phyloP scores from a whole-genome alignment of 1,140 invertebrate species.

The Alviniconcha marisindica region DNA sequence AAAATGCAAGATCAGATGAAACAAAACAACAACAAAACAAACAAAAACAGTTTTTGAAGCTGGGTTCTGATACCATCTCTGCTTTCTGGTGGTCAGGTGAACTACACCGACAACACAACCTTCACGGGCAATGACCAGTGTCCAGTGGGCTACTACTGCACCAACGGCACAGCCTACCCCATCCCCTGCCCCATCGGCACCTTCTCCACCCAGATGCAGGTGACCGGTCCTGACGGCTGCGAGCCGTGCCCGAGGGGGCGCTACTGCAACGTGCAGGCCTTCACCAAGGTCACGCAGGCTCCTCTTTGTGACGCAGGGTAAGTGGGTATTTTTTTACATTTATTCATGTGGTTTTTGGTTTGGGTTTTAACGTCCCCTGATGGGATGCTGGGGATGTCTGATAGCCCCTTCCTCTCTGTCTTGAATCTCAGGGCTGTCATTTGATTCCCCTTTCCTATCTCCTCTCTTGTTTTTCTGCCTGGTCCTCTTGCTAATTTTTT shows the following conservation, averaged over 20 bases:
- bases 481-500: background rate
- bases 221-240: constrained; percentile 61
- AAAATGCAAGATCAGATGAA: no score
- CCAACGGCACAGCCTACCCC: constrained; percentile 68
- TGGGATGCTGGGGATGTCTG: no score
- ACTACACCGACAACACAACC: constrained; percentile 57
- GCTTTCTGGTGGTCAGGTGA: constrained; percentile 53
- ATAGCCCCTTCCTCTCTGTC: no score
- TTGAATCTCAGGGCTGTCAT: no score
- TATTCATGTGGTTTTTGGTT: background rate
- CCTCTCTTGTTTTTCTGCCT: background rate
- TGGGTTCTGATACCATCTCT: no score
- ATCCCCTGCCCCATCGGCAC: constrained; percentile 70
- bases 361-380: no score
- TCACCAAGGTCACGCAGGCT: constrained; percentile 58
- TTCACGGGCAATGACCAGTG: constrained; percentile 72
- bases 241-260: constrained; percentile 74
- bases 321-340: constrained; percentile 16
- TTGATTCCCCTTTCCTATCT: no score
- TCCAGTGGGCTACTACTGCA: constrained; percentile 72
- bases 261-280: constrained; percentile 78
- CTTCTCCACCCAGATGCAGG: constrained; percentile 61
- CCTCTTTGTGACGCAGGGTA: constrained; percentile 70
- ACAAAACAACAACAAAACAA: no score
- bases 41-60: no score